Conservation (phyloP, 2,888 invertebrate species). For the Balanococcus diminutus region DNA sequence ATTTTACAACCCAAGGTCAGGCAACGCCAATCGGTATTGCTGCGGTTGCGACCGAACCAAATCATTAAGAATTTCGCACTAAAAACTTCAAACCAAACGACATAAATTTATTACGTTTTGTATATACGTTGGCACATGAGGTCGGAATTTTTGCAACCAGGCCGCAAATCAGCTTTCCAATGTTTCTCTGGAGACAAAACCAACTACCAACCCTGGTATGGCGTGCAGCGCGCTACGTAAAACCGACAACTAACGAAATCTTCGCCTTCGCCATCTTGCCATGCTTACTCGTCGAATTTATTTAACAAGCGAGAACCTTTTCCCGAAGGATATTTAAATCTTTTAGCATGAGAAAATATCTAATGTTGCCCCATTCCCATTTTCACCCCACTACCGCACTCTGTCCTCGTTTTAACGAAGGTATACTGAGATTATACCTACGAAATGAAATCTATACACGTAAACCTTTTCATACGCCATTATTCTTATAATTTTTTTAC, state of each 20-base stretch:
- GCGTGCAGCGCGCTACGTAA: background rate
- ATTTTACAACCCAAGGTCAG: too few species aligned
- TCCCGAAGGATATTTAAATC: constrained; percentile 24
- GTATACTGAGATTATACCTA: background rate
- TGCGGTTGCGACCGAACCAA: background rate
- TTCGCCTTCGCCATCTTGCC: background rate
- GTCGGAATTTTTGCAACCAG: background rate
- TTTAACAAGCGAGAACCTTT: background rate
- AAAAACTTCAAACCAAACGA: background rate
- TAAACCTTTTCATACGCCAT: background rate
- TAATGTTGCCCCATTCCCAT: too few species aligned
- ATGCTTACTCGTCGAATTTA: background rate
- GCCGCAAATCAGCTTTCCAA: constrained; percentile 10
- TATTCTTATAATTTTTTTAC: background rate
- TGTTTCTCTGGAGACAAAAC: constrained; percentile 5
- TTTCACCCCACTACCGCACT: background rate
- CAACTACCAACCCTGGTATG: too few species aligned
- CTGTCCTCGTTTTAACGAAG: background rate
- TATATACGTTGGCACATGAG: background rate
- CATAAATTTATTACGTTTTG: background rate
- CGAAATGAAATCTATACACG: background rate
- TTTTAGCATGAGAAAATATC: background rate
- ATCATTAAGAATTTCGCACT: background rate
- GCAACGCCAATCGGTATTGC: background rate
- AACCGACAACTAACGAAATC: background rate